Conservation (phyloP, 1,140 invertebrate species). For the Batillaria attramentaria region DNA sequence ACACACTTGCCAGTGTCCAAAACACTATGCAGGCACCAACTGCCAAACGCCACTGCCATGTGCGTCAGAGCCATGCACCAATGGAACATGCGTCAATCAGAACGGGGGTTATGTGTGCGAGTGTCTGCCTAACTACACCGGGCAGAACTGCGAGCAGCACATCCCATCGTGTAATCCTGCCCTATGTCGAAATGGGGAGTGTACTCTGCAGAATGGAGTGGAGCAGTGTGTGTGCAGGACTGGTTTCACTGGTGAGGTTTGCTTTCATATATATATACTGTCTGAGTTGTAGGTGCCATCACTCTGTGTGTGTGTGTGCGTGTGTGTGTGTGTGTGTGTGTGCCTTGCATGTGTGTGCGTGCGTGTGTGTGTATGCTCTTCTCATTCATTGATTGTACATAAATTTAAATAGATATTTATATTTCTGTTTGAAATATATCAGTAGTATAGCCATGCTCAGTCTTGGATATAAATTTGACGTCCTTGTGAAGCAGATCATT, state of each 20-base stretch:
- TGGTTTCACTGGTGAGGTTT: slow-evolving; percentile 74
- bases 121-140: slow-evolving; percentile 54
- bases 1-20: slow-evolving; percentile 47
- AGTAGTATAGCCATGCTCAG: too few relatives aligned
- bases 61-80: slow-evolving; percentile 78
- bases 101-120: slow-evolving; percentile 67
- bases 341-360: too few relatives aligned
- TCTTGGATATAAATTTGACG: too few relatives aligned
- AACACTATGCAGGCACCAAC: slow-evolving; percentile 40
- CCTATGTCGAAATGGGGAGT: slow-evolving; percentile 77
- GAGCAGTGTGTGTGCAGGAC: slow-evolving; percentile 70
- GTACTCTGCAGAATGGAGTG: slow-evolving; percentile 25
- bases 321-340: too few relatives aligned
- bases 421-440: too few relatives aligned
- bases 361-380: too few relatives aligned
- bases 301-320: background rate
- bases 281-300: background rate
- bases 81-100: slow-evolving; percentile 91
- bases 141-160: slow-evolving; percentile 64
- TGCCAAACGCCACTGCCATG: slow-evolving; percentile 64
- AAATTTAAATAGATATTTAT: too few relatives aligned
- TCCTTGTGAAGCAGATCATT: too few relatives aligned
- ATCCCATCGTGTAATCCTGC: slow-evolving; percentile 73
- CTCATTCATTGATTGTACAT: too few relatives aligned
- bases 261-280: background rate